These are phyloP conservation scores for Hydra vulgaris DNA, from an alignment of 30 jellyfish, hydroid and myxozoan species.

Conservation along the genomic window DNA sequence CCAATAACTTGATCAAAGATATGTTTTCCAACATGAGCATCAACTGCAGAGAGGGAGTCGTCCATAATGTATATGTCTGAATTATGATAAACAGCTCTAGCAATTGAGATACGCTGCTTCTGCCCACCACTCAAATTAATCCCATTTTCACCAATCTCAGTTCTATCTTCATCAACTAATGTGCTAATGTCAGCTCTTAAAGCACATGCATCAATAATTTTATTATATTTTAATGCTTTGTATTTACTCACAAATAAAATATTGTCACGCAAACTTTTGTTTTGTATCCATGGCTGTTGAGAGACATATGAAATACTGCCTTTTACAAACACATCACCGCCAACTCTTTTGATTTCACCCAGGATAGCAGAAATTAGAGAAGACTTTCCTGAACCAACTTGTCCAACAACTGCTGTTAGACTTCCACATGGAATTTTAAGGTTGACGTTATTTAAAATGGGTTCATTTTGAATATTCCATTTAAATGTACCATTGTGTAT, in stretches of 20 bases:
- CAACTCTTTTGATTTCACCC: constrained; percentile 66
- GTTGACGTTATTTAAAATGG: constrained; percentile 13
- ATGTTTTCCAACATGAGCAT: constrained; percentile 93
- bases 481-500: constrained; percentile 11
- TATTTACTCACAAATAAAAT: constrained; percentile 50
- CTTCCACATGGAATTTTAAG: constrained; percentile 39
- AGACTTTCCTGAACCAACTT: constrained; percentile 89
- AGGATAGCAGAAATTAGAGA: constrained; percentile 78
- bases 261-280: constrained; percentile 77
- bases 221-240: constrained; percentile 32
- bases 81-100: constrained; percentile 83
- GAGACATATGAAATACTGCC: constrained; percentile 85
- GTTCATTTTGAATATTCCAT: constrained; percentile 11
- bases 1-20: constrained; percentile 86
- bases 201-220: constrained; percentile 82
- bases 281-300: constrained; percentile 98
- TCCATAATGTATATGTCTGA: constrained; percentile 84
- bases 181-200: constrained; percentile 58
- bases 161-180: constrained; percentile 67
- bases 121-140: too few relatives aligned
- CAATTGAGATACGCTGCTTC: constrained; percentile 92
- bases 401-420: constrained; percentile 80
- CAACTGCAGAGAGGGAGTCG: constrained; percentile 97
- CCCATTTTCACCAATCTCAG: constrained; percentile 99
- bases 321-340: constrained; percentile 57